Evolutionary conservation across 2,888 invertebrate species (phyloP).

Genomic region (Brachyopa scutellaris): DNA sequence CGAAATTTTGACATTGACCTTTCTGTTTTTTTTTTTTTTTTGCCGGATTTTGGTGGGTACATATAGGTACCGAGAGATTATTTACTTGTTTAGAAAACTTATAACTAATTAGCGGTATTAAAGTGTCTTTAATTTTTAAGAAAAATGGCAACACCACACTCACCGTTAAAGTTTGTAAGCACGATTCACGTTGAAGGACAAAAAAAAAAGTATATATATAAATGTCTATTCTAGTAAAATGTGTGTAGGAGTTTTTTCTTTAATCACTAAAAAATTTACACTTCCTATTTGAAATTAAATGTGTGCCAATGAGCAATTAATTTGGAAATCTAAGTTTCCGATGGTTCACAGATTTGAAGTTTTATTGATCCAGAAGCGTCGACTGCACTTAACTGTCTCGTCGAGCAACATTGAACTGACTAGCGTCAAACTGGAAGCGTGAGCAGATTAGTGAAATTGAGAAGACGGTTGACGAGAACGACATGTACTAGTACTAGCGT

Average conservation of each 20-base stretch:
- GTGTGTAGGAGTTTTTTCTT: background rate
- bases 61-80: background rate
- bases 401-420: constrained; percentile 54
- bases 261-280: background rate
- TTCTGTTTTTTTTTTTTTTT: constrained; percentile 2
- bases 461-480: constrained; percentile 24
- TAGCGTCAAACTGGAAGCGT: constrained; percentile 26
- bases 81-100: background rate
- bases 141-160: constrained; percentile 15
- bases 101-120: constrained; percentile 18
- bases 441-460: constrained; percentile 51
- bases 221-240: background rate
- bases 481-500: constrained; percentile 5
- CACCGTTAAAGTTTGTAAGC: constrained; percentile 31
- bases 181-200: background rate
- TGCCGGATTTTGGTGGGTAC: background rate
- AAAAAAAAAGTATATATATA: too few relatives aligned
- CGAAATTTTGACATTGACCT: constrained; percentile 21
- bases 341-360: constrained; percentile 14
- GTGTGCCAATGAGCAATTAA: background rate
- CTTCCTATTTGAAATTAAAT: background rate
- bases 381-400: constrained; percentile 33
- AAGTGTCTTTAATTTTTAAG: background rate
- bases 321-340: background rate
- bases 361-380: constrained; percentile 15